These are phyloP conservation scores for Thalpophila matura DNA, from an alignment of 2,888 invertebrate species.

Conservation along the genomic window DNA sequence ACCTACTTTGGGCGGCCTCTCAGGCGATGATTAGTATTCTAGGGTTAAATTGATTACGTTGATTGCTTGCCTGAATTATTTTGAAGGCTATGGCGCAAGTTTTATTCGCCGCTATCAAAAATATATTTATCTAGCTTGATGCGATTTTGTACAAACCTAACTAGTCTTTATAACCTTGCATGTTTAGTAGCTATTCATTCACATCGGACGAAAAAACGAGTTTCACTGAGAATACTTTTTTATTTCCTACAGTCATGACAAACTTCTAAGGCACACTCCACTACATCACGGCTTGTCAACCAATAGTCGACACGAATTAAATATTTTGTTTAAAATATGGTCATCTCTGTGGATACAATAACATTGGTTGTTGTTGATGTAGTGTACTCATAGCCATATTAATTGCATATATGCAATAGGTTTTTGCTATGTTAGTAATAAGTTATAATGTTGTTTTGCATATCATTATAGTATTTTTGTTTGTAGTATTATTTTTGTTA, in stretches of 20 bases:
- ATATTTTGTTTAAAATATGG: not conserved
- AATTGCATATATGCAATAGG: conserved; percentile 22
- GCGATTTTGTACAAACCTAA: conserved; percentile 63
- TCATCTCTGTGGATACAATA: not conserved
- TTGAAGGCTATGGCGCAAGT: conserved; percentile 12
- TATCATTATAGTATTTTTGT: conserved; percentile 73
- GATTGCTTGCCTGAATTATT: conserved; percentile 33
- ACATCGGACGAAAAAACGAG: conserved; percentile 23
- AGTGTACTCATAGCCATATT: conserved; percentile 12
- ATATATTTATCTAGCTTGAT: conserved; percentile 52
- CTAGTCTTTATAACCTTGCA: conserved; percentile 64
- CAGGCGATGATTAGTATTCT: too few relatives aligned
- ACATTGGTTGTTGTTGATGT: conserved; percentile 3
- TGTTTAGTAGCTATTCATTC: conserved; percentile 47
- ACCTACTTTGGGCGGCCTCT: too few relatives aligned
- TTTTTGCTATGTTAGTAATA: conserved; percentile 60
- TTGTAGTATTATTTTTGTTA: conserved; percentile 66
- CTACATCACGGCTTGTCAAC: not conserved
- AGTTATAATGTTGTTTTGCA: conserved; percentile 67
- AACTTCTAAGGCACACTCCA: conserved; percentile 13
- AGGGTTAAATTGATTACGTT: conserved; percentile 32
- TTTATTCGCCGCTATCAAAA: conserved; percentile 29
- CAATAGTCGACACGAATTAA: not conserved
- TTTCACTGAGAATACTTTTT: conserved; percentile 33
- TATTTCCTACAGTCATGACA: conserved; percentile 56